Conservation (phyloP, 1,140 invertebrate genomes). For the Cydia strobilella region DNA sequence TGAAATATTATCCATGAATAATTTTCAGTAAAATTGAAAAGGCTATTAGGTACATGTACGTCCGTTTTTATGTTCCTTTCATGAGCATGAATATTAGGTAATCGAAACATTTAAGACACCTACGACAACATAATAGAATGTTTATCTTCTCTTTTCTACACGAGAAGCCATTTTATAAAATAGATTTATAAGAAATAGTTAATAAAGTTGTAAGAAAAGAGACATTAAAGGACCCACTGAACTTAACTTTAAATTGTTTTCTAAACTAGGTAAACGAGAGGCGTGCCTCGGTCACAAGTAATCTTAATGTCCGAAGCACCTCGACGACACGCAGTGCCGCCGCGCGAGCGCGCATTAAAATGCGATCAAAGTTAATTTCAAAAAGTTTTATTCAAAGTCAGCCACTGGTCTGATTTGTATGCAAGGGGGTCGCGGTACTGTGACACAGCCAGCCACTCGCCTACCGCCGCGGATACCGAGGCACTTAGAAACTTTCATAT, state of each 20-base stretch:
- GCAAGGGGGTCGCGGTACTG: constrained; percentile 44
- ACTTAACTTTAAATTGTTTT: constrained; percentile 37
- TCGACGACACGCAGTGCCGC: neutral
- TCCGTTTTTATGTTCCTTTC: too few species aligned
- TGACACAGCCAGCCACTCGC: constrained; percentile 46
- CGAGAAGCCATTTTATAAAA: too few species aligned
- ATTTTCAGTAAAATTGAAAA: too few species aligned
- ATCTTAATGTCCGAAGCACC: constrained; percentile 42
- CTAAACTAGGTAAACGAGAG: constrained; percentile 39
- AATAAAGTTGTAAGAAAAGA: neutral
- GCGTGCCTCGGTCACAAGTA: constrained; percentile 40
- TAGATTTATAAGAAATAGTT: too few species aligned
- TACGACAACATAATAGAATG: too few species aligned
- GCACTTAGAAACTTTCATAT: constrained; percentile 48
- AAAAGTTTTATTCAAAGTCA: constrained; percentile 47
- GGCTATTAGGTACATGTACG: too few species aligned
- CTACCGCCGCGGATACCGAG: constrained; percentile 34
- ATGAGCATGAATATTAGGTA: too few species aligned
- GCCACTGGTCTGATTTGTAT: constrained; percentile 55
- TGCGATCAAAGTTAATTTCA: constrained; percentile 56
- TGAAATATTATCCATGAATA: too few species aligned
- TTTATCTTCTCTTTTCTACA: too few species aligned
- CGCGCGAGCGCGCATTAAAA: constrained; percentile 49
- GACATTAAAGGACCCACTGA: neutral
- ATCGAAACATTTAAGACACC: too few species aligned